Conservation (phyloP, 2,797 vertebrate genomes). For the Echiichthys vipera region DNA sequence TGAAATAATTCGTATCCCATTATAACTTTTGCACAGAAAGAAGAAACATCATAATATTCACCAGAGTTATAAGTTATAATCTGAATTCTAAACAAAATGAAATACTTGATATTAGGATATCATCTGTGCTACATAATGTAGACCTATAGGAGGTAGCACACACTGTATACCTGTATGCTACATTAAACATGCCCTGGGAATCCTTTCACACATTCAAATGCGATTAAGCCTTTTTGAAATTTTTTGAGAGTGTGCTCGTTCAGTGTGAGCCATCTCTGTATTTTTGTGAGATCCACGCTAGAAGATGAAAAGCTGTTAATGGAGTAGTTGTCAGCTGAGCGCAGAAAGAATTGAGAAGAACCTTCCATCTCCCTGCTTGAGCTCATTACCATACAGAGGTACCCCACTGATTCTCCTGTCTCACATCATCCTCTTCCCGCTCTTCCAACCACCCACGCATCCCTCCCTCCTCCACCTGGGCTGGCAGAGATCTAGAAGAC, state of each 20-base stretch:
- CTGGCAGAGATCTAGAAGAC: conserved; percentile 8
- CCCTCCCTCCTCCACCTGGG: background rate
- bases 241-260: background rate
- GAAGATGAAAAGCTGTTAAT: conserved; percentile 31
- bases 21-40: too few relatives aligned
- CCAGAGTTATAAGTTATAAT: too few relatives aligned
- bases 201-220: conserved; percentile 22
- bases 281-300: conserved; percentile 9
- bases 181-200: background rate
- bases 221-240: conserved; percentile 14
- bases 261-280: background rate
- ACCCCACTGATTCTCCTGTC: conserved; percentile 3
- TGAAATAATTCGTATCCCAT: too few relatives aligned
- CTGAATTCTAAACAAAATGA: too few relatives aligned
- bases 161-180: background rate
- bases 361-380: conserved; percentile 22
- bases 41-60: too few relatives aligned
- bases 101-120: too few relatives aligned
- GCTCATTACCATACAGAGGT: conserved; percentile 38
- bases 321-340: conserved; percentile 9
- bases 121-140: too few relatives aligned
- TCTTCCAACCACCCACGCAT: background rate
- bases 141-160: background rate
- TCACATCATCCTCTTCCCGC: background rate
- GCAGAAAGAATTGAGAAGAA: conserved; percentile 21